Base-by-base conservation (phyloP, 2,888 invertebrate genomes). In the Sympetrum striolatum region DNA sequence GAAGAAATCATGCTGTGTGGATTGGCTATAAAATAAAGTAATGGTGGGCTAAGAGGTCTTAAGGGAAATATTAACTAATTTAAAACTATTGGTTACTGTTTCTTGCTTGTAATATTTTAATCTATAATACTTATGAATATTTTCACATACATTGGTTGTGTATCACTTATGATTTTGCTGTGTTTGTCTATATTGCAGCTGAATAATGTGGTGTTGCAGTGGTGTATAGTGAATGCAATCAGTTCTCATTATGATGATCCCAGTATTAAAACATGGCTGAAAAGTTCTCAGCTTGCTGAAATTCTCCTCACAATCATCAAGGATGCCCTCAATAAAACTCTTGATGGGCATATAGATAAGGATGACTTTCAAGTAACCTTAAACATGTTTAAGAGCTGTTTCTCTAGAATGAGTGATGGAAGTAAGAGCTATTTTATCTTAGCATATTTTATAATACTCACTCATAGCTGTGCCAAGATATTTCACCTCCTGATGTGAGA, bases 141-240 rank as follows among this genome's bases (percentile, higher is more conserved):
- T 53, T 53, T 5, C 12, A 15, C 12, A 10, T 12, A 53, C 37
- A 18, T 60, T 53, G 1, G 53, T 80, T 81, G 15, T 53, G 14
- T 37, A 60, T 44, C 81, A 81, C 35, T 91, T 53, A 53, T 90
- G 91, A 91, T 91, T 91, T 93, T 91, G 80, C 91, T 90, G 92
- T 91, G 18, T 53, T 90, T 81, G 8, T 90, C 25, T 91, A 25
- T 90, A 22, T 92, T 92, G 91, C 90, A 93, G 92, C 91, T 93
- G 3, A 92, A 93, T 4, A 92, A 93, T 82, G 44, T 91, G 8
- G 93, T 93, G 91, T 92, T 93, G 91, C 93, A 93, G 92, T 93
- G 95, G 95, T 94, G 94, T 91, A 92, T 95, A 90, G 92, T 93
- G 95, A 92, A 93, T 94, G 2, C 94, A 94, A 92, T 94, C 95